Evolutionary conservation across 2,888 invertebrate genomes (phyloP), one percentile per base, ranked within the genome.

Genomic region (Cheilosia vernalis): DNA sequence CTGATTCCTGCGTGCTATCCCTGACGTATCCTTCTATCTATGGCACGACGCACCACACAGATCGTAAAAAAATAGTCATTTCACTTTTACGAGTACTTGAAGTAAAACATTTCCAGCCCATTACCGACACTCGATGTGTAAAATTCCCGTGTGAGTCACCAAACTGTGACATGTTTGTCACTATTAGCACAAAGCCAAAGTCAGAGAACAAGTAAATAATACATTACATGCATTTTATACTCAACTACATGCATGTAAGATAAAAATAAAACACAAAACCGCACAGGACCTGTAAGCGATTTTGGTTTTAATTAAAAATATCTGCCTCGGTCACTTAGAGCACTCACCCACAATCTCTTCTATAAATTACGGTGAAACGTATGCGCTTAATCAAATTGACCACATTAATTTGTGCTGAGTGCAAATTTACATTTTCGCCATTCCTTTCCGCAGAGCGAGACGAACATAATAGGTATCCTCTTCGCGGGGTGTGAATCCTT

Each of bases 371-470:
- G 37, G 27, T 56, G 53, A 72, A 85, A 80, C 76, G 51, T 66
- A 84, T 70, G 64, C 70, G 66, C 80, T 85, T 85, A 85, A 85
- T 85, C 74, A 85, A 85, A 85, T 85, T 70, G 80, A 70, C 80
- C 80, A 70, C 76, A 85, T 85, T 85, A 85, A 85, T 80, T 80
- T 79, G 64, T 49, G 76, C 42, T 66, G 76, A 85, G 84, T 85
- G 84, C 70, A 80, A 85, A 80, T 85, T 76, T 85, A 72, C 58
- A 80, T 76, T 80, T 85, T 55, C 53, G 21, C 70, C 56, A 51
- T 61, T 19, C 53, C 21, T 17, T 27, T 24, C 47, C 30, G 27
- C 55, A 30, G 21, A 37, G 4, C 37, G 37, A 13, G 4, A 4
- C 37, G 37, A 13, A 13, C 13, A 37, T 4, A n/a, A n/a, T n/a